Percentiles rank a stretch among this genome's conserved stretches.
phyloP scores from a whole-genome alignment of 2,797 vertebrate genomes.

The Chaunax sp. region DNA sequence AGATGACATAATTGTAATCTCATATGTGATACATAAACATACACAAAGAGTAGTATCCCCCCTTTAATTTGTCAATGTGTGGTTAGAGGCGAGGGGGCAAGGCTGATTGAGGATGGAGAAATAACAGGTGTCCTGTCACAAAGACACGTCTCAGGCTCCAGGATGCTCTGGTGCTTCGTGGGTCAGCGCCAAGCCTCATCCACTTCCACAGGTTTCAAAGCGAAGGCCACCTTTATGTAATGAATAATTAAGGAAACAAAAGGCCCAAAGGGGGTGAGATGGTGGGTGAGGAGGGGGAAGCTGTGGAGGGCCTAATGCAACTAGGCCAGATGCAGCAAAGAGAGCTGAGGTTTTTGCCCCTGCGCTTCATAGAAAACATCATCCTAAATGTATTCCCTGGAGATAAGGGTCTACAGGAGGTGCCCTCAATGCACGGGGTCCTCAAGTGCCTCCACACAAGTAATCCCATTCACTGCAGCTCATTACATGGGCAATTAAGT shows the following conservation, averaged over 20 bases:
- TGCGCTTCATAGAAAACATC: slow-evolving; percentile 81
- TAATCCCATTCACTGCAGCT: slow-evolving; percentile 87
- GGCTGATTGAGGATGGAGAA: slow-evolving; percentile 57
- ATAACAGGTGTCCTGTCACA: slow-evolving; percentile 85
- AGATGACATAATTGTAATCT: slow-evolving; percentile 11
- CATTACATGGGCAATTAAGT: slow-evolving; percentile 93
- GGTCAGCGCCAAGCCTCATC: slow-evolving; percentile 80
- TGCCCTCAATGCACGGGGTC: slow-evolving; percentile 82
- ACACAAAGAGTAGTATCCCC: slow-evolving; percentile 36
- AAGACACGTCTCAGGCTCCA: slow-evolving; percentile 80
- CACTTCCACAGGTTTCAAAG: slow-evolving; percentile 86
- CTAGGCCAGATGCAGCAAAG: slow-evolving; percentile 78
- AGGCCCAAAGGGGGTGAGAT: slow-evolving; percentile 62
- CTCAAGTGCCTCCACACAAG: slow-evolving; percentile 88
- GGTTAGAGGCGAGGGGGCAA: slow-evolving; percentile 33
- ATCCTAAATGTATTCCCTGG: slow-evolving; percentile 82
- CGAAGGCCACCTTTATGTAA: slow-evolving; percentile 80
- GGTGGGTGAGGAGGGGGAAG: slow-evolving; percentile 42
- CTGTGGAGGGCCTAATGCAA: slow-evolving; percentile 72
- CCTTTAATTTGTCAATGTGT: slow-evolving; percentile 51
- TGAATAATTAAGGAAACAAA: slow-evolving; percentile 84
- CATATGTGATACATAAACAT: slow-evolving; percentile 24
- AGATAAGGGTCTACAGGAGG: slow-evolving; percentile 85
- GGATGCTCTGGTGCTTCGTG: slow-evolving; percentile 76
- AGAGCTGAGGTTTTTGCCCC: slow-evolving; percentile 76